These are phyloP conservation scores for Sebastes cheni DNA, from an alignment of 2,797 vertebrate species.

Conservation along the genomic window DNA sequence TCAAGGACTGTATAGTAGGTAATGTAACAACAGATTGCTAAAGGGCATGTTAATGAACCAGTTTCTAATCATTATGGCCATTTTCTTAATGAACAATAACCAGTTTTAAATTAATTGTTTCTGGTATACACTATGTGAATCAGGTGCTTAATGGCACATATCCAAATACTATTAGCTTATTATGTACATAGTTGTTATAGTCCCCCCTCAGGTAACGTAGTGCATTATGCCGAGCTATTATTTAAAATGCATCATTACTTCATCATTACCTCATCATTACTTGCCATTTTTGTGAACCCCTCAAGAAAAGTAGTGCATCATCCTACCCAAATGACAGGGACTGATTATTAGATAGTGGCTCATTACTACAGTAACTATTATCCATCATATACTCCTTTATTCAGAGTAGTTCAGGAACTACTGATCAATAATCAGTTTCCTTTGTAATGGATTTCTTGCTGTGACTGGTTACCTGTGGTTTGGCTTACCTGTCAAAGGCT, in stretches of 20 bases:
- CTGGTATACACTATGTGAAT: conserved; percentile 1
- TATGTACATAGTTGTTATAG: neutral
- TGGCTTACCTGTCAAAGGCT: conserved; percentile 81
- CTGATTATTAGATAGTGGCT: neutral
- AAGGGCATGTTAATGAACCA: conserved; percentile 1
- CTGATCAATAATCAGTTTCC: neutral
- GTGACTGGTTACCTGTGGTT: neutral
- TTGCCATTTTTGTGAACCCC: neutral
- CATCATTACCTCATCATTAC: conserved; percentile 25
- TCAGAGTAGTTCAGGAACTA: neutral
- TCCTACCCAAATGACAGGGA: neutral
- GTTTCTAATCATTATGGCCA: neutral
- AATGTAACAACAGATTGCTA: neutral
- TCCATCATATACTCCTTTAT: neutral
- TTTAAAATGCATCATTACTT: conserved; percentile 44
- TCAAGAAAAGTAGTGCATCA: neutral
- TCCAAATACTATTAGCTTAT: neutral
- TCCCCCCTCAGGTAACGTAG: conserved; percentile 11
- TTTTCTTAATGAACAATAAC: conserved; percentile 14
- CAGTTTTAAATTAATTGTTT: neutral
- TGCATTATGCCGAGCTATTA: conserved; percentile 16
- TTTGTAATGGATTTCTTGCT: neutral
- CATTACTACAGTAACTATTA: neutral
- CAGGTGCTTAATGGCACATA: conserved; percentile 18
- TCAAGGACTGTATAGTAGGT: neutral